Evolutionary conservation across 1,140 invertebrate genomes (phyloP).

Genomic region (Conus ventricosus): DNA sequence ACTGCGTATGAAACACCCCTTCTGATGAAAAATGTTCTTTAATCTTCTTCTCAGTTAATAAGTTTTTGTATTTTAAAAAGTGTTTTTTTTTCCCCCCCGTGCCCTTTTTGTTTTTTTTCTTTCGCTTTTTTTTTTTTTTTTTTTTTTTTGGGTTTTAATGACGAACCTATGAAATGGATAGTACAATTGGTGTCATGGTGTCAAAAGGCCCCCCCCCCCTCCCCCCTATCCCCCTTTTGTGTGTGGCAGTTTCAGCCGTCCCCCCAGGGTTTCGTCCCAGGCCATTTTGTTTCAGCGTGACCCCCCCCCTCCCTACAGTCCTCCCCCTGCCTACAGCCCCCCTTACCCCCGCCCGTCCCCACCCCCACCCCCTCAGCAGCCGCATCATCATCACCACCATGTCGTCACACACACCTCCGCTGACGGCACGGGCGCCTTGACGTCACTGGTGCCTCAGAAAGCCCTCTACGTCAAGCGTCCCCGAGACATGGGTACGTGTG

Average conservation of each 20-base stretch:
- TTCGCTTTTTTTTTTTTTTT: too few relatives aligned
- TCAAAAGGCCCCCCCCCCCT: too few relatives aligned
- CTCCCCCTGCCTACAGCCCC: slow-evolving; percentile 54
- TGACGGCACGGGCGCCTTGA: slow-evolving; percentile 78
- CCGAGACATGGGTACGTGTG: neutral
- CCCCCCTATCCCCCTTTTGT: too few relatives aligned
- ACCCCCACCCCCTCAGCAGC: neutral
- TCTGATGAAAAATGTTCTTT: too few relatives aligned
- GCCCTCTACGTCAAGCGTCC: slow-evolving; percentile 50
- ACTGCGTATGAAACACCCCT: too few relatives aligned
- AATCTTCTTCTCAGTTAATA: too few relatives aligned
- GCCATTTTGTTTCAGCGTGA: slow-evolving; percentile 16
- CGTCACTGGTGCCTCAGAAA: slow-evolving; percentile 69
- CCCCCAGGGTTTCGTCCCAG: slow-evolving; percentile 35
- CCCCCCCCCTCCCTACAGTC: slow-evolving; percentile 41
- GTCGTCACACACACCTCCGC: slow-evolving; percentile 65
- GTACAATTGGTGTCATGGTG: too few relatives aligned
- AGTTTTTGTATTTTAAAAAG: too few relatives aligned
- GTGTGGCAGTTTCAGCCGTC: slow-evolving; percentile 47
- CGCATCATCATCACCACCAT: slow-evolving; percentile 42
- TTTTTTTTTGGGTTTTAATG: too few relatives aligned
- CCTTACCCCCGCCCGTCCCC: slow-evolving; percentile 43
- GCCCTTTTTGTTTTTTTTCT: too few relatives aligned
- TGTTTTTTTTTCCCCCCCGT: too few relatives aligned
- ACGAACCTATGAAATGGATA: too few relatives aligned